phyloP scores from a whole-genome alignment of 2,113 vertebrate genomes.

The Xerus inauris region DNA sequence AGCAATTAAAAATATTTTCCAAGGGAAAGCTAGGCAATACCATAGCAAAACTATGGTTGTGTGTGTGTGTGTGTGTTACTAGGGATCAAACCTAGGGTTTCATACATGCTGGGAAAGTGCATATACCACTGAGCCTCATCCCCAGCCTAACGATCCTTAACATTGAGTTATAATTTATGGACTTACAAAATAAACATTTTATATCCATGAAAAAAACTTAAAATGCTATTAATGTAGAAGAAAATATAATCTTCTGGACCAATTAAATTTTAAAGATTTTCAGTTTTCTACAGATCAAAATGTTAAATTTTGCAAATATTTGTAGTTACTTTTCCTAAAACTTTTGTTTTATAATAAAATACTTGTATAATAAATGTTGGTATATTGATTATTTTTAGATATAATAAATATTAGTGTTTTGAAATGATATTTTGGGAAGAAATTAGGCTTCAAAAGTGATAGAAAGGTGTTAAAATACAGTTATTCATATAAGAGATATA shows the following conservation, averaged over 20 bases:
- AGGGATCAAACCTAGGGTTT: background rate
- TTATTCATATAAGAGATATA: background rate
- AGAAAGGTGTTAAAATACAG: background rate
- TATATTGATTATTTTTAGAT: slow-evolving; percentile 28
- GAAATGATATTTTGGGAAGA: slow-evolving; percentile 19
- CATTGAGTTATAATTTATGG: background rate
- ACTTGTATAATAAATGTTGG: slow-evolving; percentile 28
- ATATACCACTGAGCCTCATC: background rate
- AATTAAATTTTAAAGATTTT: slow-evolving; percentile 24
- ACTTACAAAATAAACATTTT: background rate
- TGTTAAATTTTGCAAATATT: slow-evolving; percentile 40
- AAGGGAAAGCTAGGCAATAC: background rate
- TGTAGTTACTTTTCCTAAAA: background rate
- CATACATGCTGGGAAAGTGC: background rate
- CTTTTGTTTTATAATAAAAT: slow-evolving; percentile 7
- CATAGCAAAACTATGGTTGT: background rate
- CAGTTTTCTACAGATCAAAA: background rate
- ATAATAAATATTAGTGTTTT: background rate
- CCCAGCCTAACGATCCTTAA: background rate
- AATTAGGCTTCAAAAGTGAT: background rate
- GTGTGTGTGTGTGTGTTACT: background rate
- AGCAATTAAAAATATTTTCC: background rate
- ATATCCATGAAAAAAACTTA: background rate
- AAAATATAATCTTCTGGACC: background rate
- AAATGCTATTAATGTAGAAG: background rate